A percentile compares a stretch with the other conserved stretches of the same genome.
Conservation (phyloP, 1,140 invertebrate genomes). For the Rhopalosiphum maidis region DNA sequence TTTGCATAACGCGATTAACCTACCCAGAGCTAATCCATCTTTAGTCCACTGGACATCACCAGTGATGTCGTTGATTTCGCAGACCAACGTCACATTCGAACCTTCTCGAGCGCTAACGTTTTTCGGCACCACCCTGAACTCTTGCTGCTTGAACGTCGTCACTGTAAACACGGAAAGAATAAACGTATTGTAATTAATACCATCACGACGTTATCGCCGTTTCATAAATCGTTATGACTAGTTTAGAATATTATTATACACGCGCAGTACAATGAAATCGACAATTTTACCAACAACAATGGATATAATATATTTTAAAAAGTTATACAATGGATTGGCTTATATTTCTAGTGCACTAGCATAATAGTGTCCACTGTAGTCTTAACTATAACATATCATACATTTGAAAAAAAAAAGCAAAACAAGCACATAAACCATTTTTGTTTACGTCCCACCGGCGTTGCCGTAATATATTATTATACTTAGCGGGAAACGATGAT, state of each 20-base stretch:
- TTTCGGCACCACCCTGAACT: conserved; percentile 79
- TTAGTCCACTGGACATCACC: conserved; percentile 94
- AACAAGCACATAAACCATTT: background rate
- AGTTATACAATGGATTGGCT: background rate
- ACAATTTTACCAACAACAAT: background rate
- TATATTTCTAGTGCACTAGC: background rate
- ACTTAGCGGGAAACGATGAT: background rate
- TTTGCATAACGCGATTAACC: conserved; percentile 61
- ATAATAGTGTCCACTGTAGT: conserved; percentile 7
- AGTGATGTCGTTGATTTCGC: conserved; percentile 82
- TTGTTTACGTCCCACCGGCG: background rate
- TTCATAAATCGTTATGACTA: background rate
- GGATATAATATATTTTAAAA: background rate
- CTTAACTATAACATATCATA: background rate
- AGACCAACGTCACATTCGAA: conserved; percentile 80
- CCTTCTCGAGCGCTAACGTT: conserved; percentile 83
- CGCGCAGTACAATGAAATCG: background rate
- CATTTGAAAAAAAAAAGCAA: background rate
- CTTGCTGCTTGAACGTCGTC: conserved; percentile 69
- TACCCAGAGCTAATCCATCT: conserved; percentile 90
- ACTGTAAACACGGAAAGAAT: background rate
- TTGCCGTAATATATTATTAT: background rate
- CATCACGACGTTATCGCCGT: background rate
- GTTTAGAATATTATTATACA: background rate
- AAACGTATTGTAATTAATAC: too few relatives aligned